Base-by-base conservation (phyloP, 2,113 vertebrate genomes). In the Cyphomyrus plagiostoma region DNA sequence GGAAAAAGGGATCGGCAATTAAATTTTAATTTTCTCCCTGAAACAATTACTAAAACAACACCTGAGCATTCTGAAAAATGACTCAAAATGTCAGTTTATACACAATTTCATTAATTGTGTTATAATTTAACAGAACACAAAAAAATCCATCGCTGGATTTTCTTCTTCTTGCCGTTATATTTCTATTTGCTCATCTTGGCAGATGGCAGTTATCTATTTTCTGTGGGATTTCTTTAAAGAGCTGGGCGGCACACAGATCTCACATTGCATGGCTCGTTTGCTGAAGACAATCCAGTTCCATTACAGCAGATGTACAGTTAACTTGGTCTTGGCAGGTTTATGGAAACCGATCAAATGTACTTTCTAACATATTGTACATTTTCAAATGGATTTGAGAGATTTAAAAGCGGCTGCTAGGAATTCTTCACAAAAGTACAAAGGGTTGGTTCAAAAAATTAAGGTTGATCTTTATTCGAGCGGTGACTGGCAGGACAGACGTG, bases 351-450 rank as follows among this genome's bases (percentile, higher is more conserved):
- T 88, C 17, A 30, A 62, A 49, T 26, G 35, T 88, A 30, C 19
- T 26, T 49, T 86, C 49, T 52, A 88, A 70, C 23, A 48, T 49
- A 70, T 88, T 74, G 23, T 88, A 30, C 62, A 49, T 88, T 88
- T 88, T 74, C 39, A 48, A 49, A 74, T 2, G 10, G 35, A 23
- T 70, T 49, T 70, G 87, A 39, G 62, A 88, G n/a, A 88, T 74
- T 70, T 46, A 52, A 39, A 53, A 66, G 53, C 53, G 23, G 62
- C 42, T 42, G 87, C 39, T 46, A 30, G 42, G 45, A 58, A 23
- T 21, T 88, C 62, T 58, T 74, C 7, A 35, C 35, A n/a, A 62
- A 35, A 88, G 42, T 88, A 48, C 45, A 88, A 74, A 17, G 53
- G 10, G 21, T 49, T 8, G 2, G 19, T 49, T n/a, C 2, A 49